Conservation (phyloP, 2,113 vertebrate genomes). For the Menura novaehollandiae region DNA sequence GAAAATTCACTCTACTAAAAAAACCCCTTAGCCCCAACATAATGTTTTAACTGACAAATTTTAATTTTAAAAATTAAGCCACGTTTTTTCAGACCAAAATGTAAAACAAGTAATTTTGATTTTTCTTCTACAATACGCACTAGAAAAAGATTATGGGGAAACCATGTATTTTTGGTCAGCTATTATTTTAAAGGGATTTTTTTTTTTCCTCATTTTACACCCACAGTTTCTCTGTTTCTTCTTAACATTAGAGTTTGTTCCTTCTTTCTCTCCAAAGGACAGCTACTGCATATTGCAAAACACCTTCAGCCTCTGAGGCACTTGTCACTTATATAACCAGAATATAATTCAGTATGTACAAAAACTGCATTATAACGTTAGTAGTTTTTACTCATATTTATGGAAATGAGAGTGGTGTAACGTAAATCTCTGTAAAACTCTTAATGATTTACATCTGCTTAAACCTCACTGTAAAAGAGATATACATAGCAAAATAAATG, state of each 20-base stretch:
- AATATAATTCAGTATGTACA: background rate
- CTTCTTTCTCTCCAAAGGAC: background rate
- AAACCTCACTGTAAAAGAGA: background rate
- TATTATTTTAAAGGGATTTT: background rate
- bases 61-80: background rate
- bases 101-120: background rate
- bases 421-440: background rate
- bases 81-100: background rate
- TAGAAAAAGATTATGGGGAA: background rate
- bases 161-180: background rate
- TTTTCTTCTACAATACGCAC: background rate
- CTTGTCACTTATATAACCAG: background rate
- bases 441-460: background rate
- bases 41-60: background rate
- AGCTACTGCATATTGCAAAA: background rate
- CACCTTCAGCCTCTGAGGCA: background rate
- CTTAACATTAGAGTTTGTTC: background rate
- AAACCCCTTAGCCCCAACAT: fast-evolving
- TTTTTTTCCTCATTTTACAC: background rate
- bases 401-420: background rate
- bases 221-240: background rate
- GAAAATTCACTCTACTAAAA: background rate
- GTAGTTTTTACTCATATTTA: background rate
- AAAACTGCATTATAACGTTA: background rate
- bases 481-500: background rate